Base-by-base conservation (phyloP, 2,888 invertebrate species). In the Tupiocoris notatus region DNA sequence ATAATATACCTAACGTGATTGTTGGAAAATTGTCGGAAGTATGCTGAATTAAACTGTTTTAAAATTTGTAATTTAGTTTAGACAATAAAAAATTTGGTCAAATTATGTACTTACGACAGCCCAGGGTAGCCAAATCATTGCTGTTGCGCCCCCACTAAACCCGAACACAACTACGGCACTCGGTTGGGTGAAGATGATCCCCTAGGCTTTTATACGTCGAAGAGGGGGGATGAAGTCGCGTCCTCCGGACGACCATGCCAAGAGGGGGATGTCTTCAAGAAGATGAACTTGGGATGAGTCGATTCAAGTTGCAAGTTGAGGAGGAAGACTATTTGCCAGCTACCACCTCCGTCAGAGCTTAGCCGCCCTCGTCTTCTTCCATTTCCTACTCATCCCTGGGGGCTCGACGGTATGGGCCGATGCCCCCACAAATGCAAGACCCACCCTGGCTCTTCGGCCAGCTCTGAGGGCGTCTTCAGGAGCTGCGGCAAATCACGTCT, bases 61-160 rank as follows among this genome's bases (percentile, higher is more conserved):
- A n/a, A n/a, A n/a, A n/a, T n/a, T n/a, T n/a, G 59, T 22, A 6
- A 23, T 63, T 63, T 24, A 23, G 16, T 6, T 23, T 22, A 23
- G n/a, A 39, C 54, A 20, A 2, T 54, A 67, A 70, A 58, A 39
- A 39, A 39, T 7, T 39, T 39, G 39, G 39, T 39, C 22, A 59
- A 59, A 23, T 61, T 73, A 16, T 23, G 61, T 61, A 73, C 73
- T 73, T 54, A 73, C 73, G 54, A 73, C 61, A 20, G 73, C 73
- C 73, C 73, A 73, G 73, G 73, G 73, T 25, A 73, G 73, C 73
- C 73, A 73, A 73, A 73, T 73, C 73, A 73, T 73, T 17, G 62
- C 73, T 25, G 62, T 39, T 73, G 62, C 62, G 61, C 61, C 59
- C 17, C 73, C 73, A 56, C 70, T 59, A 73, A 73, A 73, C 73